These are phyloP conservation scores for Drosophila virilis DNA, from an alignment of 1,140 invertebrate species.

Conservation along the genomic window DNA sequence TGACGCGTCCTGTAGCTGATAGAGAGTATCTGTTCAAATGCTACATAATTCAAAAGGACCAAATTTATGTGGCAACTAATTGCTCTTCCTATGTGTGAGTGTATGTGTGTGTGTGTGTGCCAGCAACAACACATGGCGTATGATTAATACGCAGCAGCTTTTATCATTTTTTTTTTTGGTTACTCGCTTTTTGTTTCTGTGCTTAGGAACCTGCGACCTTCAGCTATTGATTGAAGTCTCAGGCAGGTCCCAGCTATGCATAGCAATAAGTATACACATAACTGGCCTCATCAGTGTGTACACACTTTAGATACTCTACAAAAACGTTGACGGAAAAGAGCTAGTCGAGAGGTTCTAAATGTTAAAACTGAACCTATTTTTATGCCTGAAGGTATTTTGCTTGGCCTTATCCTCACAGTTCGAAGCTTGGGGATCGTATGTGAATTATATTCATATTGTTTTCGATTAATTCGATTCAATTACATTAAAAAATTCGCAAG, in stretches of 20 bases:
- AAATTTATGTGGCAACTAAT: conserved; percentile 58
- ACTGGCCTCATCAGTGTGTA: not conserved
- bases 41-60: conserved; percentile 52
- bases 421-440: too few relatives aligned
- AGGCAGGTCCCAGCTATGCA: conserved; percentile 59
- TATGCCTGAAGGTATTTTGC: not conserved
- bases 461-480: too few relatives aligned
- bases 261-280: conserved; percentile 11
- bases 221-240: conserved; percentile 66
- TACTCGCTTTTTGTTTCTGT: not conserved
- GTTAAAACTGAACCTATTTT: not conserved
- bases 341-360: not conserved
- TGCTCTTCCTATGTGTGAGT: conserved; percentile 34
- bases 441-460: too few relatives aligned
- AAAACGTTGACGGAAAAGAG: not conserved
- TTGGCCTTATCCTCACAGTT: too few relatives aligned
- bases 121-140: conserved; percentile 72
- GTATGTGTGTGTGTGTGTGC: conserved; percentile 25
- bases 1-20: conserved; percentile 2
- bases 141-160: conserved; percentile 65
- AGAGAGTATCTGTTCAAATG: conserved; percentile 22
- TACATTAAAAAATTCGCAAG: too few relatives aligned
- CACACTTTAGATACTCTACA: conserved; percentile 9
- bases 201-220: conserved; percentile 57
- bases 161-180: conserved; percentile 51